A percentile compares a stretch with the other conserved stretches of the same genome.
Evolutionary conservation across 2,113 vertebrate species (phyloP).

Genomic region (Pagrus major): DNA sequence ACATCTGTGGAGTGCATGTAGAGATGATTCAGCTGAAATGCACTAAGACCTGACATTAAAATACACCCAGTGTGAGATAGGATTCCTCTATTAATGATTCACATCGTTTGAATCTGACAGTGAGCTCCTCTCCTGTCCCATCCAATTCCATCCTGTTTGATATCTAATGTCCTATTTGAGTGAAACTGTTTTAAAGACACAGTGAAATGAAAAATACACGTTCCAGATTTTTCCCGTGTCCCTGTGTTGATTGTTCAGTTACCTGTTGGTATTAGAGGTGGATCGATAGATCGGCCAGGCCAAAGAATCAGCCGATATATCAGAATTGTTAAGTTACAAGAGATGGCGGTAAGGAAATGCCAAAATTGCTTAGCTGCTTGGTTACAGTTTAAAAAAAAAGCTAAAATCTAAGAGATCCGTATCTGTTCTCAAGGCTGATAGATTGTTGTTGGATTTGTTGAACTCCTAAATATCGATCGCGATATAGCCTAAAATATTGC

Average conservation of each 20-base stretch:
- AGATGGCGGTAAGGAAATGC: neutral
- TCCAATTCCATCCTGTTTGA: neutral
- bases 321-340: neutral
- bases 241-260: neutral
- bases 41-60: slow-evolving; percentile 43
- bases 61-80: slow-evolving; percentile 30
- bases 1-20: neutral
- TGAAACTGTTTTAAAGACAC: neutral
- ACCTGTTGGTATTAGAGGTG: no score
- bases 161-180: no score
- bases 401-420: no score
- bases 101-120: neutral
- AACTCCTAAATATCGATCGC: no score
- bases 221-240: neutral
- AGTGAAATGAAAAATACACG: neutral
- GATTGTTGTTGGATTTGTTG: no score
- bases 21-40: neutral
- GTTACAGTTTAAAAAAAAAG: no score
- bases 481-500: no score
- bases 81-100: neutral
- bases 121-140: neutral
- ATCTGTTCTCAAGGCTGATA: no score
- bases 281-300: no score
- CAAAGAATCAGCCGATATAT: neutral
- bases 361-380: no score